A percentile compares a stretch with the other conserved stretches of the same genome.
Conservation (phyloP, 37 sponge, comb jelly and placozoan species). For the Geodia barretti region DNA sequence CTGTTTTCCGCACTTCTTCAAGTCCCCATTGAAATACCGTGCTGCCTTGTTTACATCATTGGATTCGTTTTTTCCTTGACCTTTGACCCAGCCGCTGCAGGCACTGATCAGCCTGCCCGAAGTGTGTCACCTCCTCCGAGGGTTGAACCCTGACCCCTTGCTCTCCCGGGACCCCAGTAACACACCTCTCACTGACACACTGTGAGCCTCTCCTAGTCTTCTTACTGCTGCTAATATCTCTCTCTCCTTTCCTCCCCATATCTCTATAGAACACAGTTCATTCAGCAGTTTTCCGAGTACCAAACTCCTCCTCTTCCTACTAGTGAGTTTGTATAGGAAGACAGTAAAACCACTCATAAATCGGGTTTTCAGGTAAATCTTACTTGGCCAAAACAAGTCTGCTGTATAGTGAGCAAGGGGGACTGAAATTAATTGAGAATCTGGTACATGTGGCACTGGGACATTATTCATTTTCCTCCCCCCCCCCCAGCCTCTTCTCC, state of each 20-base stretch:
- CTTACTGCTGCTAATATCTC: not conserved
- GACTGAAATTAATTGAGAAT: too few relatives aligned
- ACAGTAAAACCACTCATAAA: too few relatives aligned
- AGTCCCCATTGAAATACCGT: too few relatives aligned
- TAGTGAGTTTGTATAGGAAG: too few relatives aligned
- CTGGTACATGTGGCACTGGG: too few relatives aligned
- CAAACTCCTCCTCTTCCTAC: not conserved
- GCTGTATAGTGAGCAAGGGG: too few relatives aligned
- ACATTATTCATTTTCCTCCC: too few relatives aligned
- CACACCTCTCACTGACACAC: slow-evolving; percentile 65
- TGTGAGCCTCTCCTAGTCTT: slow-evolving; percentile 56
- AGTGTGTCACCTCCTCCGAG: slow-evolving; percentile 44
- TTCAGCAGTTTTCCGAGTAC: slow-evolving; percentile 44
- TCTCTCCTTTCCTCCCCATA: not conserved
- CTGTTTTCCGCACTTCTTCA: too few relatives aligned
- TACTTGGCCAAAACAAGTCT: too few relatives aligned
- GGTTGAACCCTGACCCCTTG: slow-evolving; percentile 43
- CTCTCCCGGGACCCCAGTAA: slow-evolving; percentile 28
- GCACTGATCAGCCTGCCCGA: slow-evolving; percentile 71
- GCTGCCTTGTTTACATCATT: too few relatives aligned
- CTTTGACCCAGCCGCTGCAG: slow-evolving; percentile 64
- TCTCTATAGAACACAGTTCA: slow-evolving; percentile 48
- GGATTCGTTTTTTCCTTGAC: slow-evolving; percentile 2
- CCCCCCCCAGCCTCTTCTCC: not conserved
- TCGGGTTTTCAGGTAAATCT: too few relatives aligned